These are phyloP conservation scores for Labeo catla DNA, from an alignment of 2,113 vertebrate genomes.

Conservation along the genomic window DNA sequence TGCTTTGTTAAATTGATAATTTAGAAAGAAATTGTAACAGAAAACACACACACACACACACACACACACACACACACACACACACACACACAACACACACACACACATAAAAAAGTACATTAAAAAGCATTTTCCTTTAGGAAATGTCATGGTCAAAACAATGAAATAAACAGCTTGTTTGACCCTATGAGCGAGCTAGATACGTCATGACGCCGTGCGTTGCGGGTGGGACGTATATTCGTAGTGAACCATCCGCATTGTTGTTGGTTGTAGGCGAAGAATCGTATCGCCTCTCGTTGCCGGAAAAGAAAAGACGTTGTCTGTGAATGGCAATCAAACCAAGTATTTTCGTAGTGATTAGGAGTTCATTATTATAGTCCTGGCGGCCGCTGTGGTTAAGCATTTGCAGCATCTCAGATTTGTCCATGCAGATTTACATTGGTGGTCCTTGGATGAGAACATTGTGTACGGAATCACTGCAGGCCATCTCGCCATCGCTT, in stretches of 20 bases:
- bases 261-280: conserved; percentile 75
- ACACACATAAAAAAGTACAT: not conserved
- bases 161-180: not conserved
- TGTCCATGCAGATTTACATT: conserved; percentile 48
- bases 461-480: conserved; percentile 70
- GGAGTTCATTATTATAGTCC: conserved; percentile 23
- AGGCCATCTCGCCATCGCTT: conserved; percentile 74
- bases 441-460: conserved; percentile 74
- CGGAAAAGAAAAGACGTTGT: conserved; percentile 31
- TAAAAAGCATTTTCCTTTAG: not conserved
- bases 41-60: no score
- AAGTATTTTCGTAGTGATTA: conserved; percentile 21
- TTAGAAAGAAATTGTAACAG: no score
- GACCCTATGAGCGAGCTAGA: conserved; percentile 53
- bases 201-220: conserved; percentile 68
- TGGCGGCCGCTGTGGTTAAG: conserved; percentile 32
- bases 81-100: no score
- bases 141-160: not conserved
- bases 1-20: no score
- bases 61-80: no score
- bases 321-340: conserved; percentile 62
- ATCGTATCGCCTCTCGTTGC: conserved; percentile 39
- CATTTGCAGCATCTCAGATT: conserved; percentile 31
- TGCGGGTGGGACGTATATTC: conserved; percentile 73
- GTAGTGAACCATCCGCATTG: conserved; percentile 74